Base-by-base conservation (phyloP, 1,140 invertebrate genomes). In the Linepithema humile region DNA sequence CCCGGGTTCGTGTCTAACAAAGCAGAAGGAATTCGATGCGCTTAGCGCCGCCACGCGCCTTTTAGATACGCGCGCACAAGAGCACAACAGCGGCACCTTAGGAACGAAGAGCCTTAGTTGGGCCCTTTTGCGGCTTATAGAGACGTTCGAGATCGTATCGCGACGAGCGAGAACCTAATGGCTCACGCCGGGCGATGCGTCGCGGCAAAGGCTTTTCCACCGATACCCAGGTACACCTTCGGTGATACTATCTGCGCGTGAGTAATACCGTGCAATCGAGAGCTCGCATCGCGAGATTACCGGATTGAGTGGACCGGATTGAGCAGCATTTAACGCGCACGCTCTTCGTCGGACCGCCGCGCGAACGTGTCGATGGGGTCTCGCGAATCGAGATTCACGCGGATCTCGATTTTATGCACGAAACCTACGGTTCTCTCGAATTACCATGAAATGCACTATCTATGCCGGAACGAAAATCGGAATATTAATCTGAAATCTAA, bases 91-190 rank as follows among this genome's bases (percentile, higher is more conserved):
- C 15, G 15, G 5, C n/a, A n/a, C n/a, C n/a, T n/a, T n/a, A n/a
- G n/a, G 17, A n/a, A 32, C 17, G 75, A 64, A 48, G 55, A 89
- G 69, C 48, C 62, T 72, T 17, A 2, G 10, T 69, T 60, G 67
- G 69, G 69, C 59, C 83, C 78, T 87, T 85, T 72, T 45, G 53
- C 35, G 65, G 74, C 43, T 69, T 80, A 91, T 91, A 89, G 85
- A 92, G 90, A 88, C 74, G 84, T 90, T 85, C 62, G 38, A 90
- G 89, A 91, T 91, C 50, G 48, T 91, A 91, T 91, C 91, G 72
- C 60, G 29, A 29, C 75, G 38, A 55, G 50, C 38, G 65, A 86
- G 69, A 20, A 88, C 78, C 88, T 89, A 87, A 87, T 89, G 87
- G 78, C 84, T 67, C 12, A 53, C 57, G 50, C 45, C 20, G n/a